Evolutionary conservation across 2,113 vertebrate genomes (phyloP), one percentile per base, ranked within the genome.

Genomic region (Dascyllus trimaculatus): DNA sequence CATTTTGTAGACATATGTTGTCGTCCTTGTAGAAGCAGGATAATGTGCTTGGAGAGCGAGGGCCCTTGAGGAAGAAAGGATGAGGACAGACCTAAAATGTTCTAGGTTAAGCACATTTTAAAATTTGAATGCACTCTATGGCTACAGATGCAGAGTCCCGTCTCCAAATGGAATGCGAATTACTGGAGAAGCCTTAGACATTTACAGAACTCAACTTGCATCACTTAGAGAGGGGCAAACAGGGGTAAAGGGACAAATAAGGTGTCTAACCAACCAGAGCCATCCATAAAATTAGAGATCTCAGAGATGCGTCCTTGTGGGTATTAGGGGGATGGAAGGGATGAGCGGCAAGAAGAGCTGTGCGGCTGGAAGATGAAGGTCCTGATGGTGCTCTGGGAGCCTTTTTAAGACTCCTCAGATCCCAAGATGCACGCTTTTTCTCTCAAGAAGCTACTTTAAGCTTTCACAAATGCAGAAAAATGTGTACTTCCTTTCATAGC

Each of bases 91-190:
- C 22, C 46, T 13, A 21, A 58, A 79, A 73, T 75, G 59, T 58
- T 69, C 18, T 25, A 2, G 56, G 63, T 79, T 74, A 69, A 62
- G 43, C 84, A 11, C 58, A 43, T 84, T 82, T 81, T 67, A 73
- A 84, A 71, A 65, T 82, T 52, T 68, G 59, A 83, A 71, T 71
- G 51, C 9, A 32, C 78, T 75, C 74, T 80, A 58, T 71, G 25
- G 58, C 74, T 48, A 11, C 51, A 43, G 45, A 77, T 59, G 61
- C 25, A 40, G 40, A 45, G 1, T 1, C 49, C 69, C 11, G 22
- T 57, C 48, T 74, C 29, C 49, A 66, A 84, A 62, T 46, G 22
- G 71, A 52, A 51, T n/a, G 38, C 35, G 35, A 59, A 78, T 71
- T 29, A 62, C 43, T 45, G 10, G 64, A 52, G 17, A 43, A 35